Percentiles rank a stretch among this genome's conserved stretches.
phyloP scores from a whole-genome alignment of 2,797 vertebrate species.

The Phoxinus dragarum region DNA sequence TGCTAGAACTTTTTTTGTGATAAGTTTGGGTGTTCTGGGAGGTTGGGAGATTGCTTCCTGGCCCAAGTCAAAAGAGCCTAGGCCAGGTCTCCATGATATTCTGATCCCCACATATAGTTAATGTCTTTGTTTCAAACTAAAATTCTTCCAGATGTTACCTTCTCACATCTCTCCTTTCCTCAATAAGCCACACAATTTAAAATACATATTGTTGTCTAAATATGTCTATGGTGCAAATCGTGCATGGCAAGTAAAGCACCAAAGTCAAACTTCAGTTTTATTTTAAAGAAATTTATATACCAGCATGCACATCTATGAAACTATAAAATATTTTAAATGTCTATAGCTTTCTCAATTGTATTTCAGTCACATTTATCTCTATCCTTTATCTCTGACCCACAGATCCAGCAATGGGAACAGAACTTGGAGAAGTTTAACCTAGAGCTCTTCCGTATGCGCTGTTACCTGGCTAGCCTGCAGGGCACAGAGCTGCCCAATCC shows the following conservation, averaged over 20 bases:
- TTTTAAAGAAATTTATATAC: too few species aligned
- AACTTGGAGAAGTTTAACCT: constrained; percentile 94
- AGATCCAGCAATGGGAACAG: constrained; percentile 97
- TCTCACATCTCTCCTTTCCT: background rate
- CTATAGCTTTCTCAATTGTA: background rate
- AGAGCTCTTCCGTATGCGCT: constrained; percentile 90
- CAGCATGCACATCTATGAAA: too few species aligned
- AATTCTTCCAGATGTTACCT: background rate
- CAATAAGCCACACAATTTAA: background rate
- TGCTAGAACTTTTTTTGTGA: background rate
- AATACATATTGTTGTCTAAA: background rate
- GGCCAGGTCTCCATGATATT: background rate
- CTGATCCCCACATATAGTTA: background rate
- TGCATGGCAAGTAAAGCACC: background rate
- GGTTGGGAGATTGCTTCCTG: background rate
- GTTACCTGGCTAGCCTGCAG: constrained; percentile 92
- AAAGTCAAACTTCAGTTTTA: too few species aligned
- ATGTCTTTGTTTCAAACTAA: background rate
- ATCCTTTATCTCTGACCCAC: constrained; percentile 46
- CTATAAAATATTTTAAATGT: too few species aligned
- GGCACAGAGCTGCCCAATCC: constrained; percentile 93
- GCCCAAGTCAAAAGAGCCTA: background rate
- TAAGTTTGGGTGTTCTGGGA: background rate
- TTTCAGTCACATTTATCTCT: background rate
- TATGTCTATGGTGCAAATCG: background rate